Base-by-base conservation (phyloP, 2,113 vertebrate species). In the Chrysochloris asiatica region DNA sequence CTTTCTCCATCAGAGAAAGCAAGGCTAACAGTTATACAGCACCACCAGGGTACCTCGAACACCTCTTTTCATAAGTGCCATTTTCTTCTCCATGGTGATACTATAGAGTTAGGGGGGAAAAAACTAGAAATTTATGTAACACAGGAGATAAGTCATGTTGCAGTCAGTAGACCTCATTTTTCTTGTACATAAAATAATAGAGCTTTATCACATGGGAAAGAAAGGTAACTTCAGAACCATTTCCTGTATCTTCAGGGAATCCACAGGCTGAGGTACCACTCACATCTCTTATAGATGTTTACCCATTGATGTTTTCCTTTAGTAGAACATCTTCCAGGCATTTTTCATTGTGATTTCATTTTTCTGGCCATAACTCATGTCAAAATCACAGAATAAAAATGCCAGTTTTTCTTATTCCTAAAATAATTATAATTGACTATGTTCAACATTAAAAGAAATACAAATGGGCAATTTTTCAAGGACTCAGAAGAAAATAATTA, bases 401-500 rank as follows among this genome's bases (percentile, higher is more conserved):
- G 3, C 24, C 6, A 67, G 2, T 59, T 88, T 21, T 4, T 94
- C 38, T 72, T 84, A 14, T 79, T 6, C 69, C 24, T n/a, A 78
- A 41, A 22, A 89, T 45, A 80, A 76, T 81, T n/a, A 85, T 54
- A 91, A 82, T 48, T 86, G 50, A 61, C 4, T 67, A 28, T 56
- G 38, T 83, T 86, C 36, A 69, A 86, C 69, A 79, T 65, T 73
- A 54, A 76, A 76, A 26, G 63, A 83, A 71, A 2, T 72, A 19
- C 43, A 72, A n/a, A 45, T 54, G 3, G 26, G 67, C 22, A 89
- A 52, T 26, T 77, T 77, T 81, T 76, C 38, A 82, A 92, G 24
- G 47, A 73, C 79, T 11, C 54, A 79, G 52, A 93, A 89, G 82
- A 65, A 95, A 95, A 59, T 54, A 73, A 93, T 93, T 86, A 86